These are phyloP conservation scores for Caradrina clavipalpis DNA, from an alignment of 2,888 invertebrate species.

Conservation along the genomic window DNA sequence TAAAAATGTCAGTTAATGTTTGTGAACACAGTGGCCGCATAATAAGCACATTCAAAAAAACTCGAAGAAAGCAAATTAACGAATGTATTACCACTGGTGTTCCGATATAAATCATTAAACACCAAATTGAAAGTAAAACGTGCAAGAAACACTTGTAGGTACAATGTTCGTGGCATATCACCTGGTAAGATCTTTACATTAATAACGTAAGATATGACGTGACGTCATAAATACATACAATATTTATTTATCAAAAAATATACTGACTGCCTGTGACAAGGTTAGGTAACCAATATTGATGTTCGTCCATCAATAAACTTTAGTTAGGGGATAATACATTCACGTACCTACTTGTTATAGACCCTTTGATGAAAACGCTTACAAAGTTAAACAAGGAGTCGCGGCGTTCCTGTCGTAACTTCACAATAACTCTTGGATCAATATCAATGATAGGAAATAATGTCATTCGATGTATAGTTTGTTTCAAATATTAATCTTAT, in stretches of 20 bases:
- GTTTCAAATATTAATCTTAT: slow-evolving; percentile 9
- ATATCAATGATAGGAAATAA: slow-evolving; percentile 17
- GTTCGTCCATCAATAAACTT: slow-evolving; percentile 19
- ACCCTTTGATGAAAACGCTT: slow-evolving; percentile 33
- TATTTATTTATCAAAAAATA: slow-evolving; percentile 7
- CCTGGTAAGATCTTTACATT: slow-evolving; percentile 50
- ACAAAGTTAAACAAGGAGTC: slow-evolving; percentile 32
- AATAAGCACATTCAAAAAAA: slow-evolving; percentile 69
- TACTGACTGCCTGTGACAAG: background rate
- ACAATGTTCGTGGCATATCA: slow-evolving; percentile 41
- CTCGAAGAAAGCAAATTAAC: slow-evolving; percentile 68
- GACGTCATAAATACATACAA: slow-evolving; percentile 38
- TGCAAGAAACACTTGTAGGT: slow-evolving; percentile 53
- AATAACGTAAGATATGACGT: slow-evolving; percentile 28
- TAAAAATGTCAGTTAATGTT: slow-evolving; percentile 68
- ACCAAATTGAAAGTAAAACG: slow-evolving; percentile 63
- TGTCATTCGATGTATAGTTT: background rate
- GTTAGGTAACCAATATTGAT: slow-evolving; percentile 9
- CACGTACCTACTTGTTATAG: slow-evolving; percentile 21
- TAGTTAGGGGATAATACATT: slow-evolving; percentile 26
- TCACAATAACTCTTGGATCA: slow-evolving; percentile 8
- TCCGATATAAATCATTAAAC: slow-evolving; percentile 65
- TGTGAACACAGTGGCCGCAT: slow-evolving; percentile 67
- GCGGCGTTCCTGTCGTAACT: slow-evolving; percentile 6
- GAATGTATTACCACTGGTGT: slow-evolving; percentile 63